These are phyloP conservation scores for Macrotus californicus DNA, from an alignment of 2,113 vertebrate genomes.

Conservation along the genomic window DNA sequence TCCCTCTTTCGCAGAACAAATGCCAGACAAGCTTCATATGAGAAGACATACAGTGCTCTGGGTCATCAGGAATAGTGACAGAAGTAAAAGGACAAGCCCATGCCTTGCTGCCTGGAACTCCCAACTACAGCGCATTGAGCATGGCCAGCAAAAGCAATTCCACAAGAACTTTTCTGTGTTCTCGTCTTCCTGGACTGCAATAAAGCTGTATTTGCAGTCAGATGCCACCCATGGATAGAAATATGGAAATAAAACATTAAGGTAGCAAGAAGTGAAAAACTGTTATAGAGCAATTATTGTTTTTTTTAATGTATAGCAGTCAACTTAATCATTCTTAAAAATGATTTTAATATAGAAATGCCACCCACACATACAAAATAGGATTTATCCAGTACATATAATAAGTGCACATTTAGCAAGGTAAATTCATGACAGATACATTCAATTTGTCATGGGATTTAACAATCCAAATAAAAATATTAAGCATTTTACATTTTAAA, in stretches of 20 bases:
- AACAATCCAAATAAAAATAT: not conserved
- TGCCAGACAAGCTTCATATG: not conserved
- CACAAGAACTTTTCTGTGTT: rapidly evolving
- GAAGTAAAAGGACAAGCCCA: not conserved
- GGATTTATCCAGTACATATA: not conserved
- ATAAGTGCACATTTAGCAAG: not conserved
- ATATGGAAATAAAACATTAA: not conserved
- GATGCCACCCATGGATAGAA: not conserved
- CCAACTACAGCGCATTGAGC: rapidly evolving
- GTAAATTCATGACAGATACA: not conserved
- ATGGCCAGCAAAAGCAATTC: rapidly evolving
- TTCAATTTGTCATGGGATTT: not conserved
- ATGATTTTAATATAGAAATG: not conserved
- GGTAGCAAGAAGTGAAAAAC: not conserved
- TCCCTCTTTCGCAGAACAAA: conserved; percentile 51
- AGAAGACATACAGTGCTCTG: not conserved
- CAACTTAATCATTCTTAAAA: not conserved
- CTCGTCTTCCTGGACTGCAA: not conserved
- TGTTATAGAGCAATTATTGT: not conserved
- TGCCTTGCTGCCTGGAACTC: too few species aligned
- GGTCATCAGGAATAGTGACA: not conserved
- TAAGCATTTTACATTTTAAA: not conserved
- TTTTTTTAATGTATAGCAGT: not conserved
- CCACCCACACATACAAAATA: not conserved
- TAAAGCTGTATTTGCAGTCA: not conserved